phyloP scores from a whole-genome alignment of 2,888 invertebrate genomes.

The Sphaeridia pumilis region DNA sequence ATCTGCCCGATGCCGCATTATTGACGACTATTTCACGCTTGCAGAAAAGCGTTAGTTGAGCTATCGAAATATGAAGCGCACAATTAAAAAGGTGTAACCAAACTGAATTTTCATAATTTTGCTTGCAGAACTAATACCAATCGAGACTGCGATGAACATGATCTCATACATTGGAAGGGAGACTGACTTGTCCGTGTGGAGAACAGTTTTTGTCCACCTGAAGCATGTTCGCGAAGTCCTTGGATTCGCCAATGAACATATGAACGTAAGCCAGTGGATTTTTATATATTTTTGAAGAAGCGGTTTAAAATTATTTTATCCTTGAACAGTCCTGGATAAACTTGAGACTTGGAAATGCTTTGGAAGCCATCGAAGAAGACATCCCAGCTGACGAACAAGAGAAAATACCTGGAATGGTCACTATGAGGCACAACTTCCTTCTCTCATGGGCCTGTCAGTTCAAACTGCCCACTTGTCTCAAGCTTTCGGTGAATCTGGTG shows the following conservation, averaged over 20 bases:
- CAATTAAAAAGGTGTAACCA: neutral
- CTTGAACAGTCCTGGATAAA: slow-evolving; percentile 13
- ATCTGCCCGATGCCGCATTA: slow-evolving; percentile 16
- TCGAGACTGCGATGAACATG: slow-evolving; percentile 15
- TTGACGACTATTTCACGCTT: slow-evolving; percentile 23
- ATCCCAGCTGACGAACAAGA: slow-evolving; percentile 9
- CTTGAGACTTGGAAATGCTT: slow-evolving; percentile 3
- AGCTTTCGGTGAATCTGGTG: neutral
- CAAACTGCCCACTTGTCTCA: slow-evolving; percentile 3
- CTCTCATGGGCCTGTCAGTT: slow-evolving; percentile 11
- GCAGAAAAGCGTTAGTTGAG: slow-evolving; percentile 7
- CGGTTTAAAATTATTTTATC: neutral
- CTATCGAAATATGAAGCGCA: neutral
- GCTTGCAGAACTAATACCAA: slow-evolving; percentile 8
- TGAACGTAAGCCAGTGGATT: neutral
- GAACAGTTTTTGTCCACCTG: slow-evolving; percentile 13
- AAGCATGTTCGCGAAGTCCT: slow-evolving; percentile 10
- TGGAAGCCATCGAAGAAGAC: slow-evolving; percentile 4
- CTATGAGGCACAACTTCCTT: slow-evolving; percentile 3
- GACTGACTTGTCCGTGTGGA: slow-evolving; percentile 16
- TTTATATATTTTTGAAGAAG: neutral
- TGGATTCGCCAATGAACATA: slow-evolving; percentile 3
- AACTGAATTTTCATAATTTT: neutral
- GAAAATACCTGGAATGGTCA: neutral
- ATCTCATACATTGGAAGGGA: slow-evolving; percentile 15